These are phyloP conservation scores for Pseudopodoces humilis DNA, from an alignment of 2,113 vertebrate species.

Conservation along the genomic window DNA sequence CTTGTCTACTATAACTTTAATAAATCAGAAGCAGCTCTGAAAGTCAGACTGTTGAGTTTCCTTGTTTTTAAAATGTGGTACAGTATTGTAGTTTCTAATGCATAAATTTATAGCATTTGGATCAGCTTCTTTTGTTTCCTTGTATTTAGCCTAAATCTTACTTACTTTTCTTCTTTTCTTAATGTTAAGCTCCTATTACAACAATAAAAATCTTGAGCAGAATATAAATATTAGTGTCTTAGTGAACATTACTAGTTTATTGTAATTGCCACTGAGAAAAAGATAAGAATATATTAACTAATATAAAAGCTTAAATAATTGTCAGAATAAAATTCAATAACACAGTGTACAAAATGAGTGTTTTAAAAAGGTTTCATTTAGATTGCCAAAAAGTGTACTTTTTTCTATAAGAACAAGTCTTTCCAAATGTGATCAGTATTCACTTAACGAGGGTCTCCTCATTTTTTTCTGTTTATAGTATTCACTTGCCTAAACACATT, in stretches of 20 bases:
- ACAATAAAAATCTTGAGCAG: not conserved
- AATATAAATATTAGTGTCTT: not conserved
- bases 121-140: not conserved
- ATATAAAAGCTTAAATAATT: not conserved
- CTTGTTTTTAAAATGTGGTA: not conserved
- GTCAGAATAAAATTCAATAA: not conserved
- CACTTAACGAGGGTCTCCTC: rapidly evolving
- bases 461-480: not conserved
- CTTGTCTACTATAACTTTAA: not conserved
- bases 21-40: not conserved
- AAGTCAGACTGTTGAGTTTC: not conserved
- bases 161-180: not conserved
- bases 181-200: not conserved
- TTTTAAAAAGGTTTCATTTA: not conserved
- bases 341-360: not conserved
- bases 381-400: not conserved
- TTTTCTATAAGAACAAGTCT: not conserved
- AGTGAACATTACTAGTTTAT: not conserved
- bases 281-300: not conserved
- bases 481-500: not conserved
- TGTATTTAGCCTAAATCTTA: not conserved
- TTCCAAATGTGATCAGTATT: not conserved
- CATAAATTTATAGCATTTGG: not conserved
- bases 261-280: not conserved
- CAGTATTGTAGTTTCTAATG: not conserved